These are phyloP conservation scores for Luehdorfia chinensis DNA, from an alignment of 1,140 invertebrate species.

Conservation along the genomic window DNA sequence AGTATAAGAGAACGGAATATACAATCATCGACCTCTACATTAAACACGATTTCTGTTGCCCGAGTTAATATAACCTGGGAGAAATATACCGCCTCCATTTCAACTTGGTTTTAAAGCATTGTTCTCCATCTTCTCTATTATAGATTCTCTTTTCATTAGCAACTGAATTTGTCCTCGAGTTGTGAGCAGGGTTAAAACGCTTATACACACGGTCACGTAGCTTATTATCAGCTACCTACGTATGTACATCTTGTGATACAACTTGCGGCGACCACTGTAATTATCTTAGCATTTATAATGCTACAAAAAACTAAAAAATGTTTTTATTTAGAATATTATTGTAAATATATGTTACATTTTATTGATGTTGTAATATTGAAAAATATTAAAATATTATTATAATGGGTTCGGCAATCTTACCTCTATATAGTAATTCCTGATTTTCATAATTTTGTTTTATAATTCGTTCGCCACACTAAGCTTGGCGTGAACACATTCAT, in stretches of 20 bases:
- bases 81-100: conserved; percentile 21
- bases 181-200: conserved; percentile 28
- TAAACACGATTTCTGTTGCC: too few relatives aligned
- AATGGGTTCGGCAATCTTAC: conserved; percentile 35
- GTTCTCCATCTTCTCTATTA: conserved; percentile 32
- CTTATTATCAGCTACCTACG: not conserved
- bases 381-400: too few relatives aligned
- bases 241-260: not conserved
- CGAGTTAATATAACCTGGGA: too few relatives aligned
- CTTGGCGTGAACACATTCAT: too few relatives aligned
- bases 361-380: too few relatives aligned
- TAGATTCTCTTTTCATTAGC: conserved; percentile 53
- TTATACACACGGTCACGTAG: conserved; percentile 1
- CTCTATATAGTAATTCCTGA: conserved; percentile 60
- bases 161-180: conserved; percentile 18
- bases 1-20: too few relatives aligned
- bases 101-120: not conserved
- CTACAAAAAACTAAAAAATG: conserved; percentile 3
- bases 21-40: too few relatives aligned
- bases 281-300: not conserved
- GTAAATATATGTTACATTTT: too few relatives aligned
- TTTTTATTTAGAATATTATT: conserved; percentile 6
- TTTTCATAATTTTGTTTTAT: conserved; percentile 60
- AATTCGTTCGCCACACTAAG: too few relatives aligned
- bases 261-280: conserved; percentile 2